A percentile compares a stretch with the other conserved stretches of the same genome.
phyloP scores from a whole-genome alignment of 2,888 invertebrate genomes.

The Apodemia duryi region DNA sequence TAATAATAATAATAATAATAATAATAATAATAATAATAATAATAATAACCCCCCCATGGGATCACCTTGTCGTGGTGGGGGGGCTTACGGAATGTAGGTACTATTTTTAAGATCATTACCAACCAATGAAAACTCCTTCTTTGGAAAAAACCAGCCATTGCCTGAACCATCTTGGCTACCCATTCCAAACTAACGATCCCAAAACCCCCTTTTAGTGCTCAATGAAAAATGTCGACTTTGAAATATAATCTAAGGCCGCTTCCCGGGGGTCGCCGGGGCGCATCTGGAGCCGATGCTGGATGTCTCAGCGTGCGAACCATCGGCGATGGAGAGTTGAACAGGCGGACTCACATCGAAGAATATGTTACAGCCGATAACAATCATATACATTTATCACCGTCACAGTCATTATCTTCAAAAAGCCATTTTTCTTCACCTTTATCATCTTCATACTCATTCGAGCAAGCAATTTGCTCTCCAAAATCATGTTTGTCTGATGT shows the following conservation, averaged over 20 bases:
- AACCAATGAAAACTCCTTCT: too few species aligned
- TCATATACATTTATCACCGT: too few species aligned
- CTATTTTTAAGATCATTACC: too few species aligned
- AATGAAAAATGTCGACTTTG: too few species aligned
- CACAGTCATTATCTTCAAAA: too few species aligned
- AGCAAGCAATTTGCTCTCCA: background rate
- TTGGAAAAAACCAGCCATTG: too few species aligned
- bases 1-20: too few species aligned
- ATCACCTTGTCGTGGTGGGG: constrained; percentile 18
- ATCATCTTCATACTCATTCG: too few species aligned
- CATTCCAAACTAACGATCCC: too few species aligned
- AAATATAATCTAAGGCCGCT: constrained; percentile 21
- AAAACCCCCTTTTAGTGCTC: too few species aligned
- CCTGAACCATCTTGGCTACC: too few species aligned
- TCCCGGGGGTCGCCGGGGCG: constrained; percentile 18
- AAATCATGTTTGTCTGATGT: background rate
- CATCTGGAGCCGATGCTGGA: constrained; percentile 28
- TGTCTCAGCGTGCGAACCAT: constrained; percentile 26
- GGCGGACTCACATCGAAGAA: constrained; percentile 28
- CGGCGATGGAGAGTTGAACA: constrained; percentile 27
- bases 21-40: background rate
- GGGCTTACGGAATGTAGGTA: constrained; percentile 13
- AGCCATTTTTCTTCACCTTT: too few species aligned
- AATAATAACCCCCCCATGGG: constrained; percentile 18
- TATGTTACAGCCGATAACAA: constrained; percentile 23